Evolutionary conservation across 2,113 vertebrate genomes (phyloP).

Genomic region (Mugil cephalus): DNA sequence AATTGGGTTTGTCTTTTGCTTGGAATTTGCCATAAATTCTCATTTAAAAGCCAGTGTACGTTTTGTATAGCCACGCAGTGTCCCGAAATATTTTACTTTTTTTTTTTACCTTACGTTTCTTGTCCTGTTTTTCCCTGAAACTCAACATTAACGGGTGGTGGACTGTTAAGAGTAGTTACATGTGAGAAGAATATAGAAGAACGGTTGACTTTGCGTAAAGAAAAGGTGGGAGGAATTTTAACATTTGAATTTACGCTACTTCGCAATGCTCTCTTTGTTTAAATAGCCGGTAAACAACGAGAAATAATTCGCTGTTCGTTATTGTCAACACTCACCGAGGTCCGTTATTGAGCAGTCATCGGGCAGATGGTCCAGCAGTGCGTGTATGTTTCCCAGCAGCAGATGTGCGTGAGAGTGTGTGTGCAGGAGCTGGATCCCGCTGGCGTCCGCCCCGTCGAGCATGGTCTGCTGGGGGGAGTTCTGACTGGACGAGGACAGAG

Average conservation of each 20-base stretch:
- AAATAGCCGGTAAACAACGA: neutral
- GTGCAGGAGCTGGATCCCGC: slow-evolving; percentile 84
- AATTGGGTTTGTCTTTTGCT: neutral
- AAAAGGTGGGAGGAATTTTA: too few species aligned
- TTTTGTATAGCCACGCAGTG: neutral
- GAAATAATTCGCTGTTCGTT: neutral
- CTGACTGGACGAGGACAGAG: slow-evolving; percentile 86
- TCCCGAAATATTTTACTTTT: too few species aligned
- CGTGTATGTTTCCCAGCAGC: slow-evolving; percentile 66
- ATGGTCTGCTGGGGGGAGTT: slow-evolving; percentile 88
- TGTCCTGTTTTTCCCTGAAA: too few species aligned
- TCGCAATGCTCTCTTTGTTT: neutral
- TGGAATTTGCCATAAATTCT: neutral
- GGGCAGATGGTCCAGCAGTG: slow-evolving; percentile 75
- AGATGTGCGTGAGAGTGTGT: slow-evolving; percentile 66
- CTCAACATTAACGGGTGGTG: too few species aligned
- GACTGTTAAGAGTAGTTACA: neutral
- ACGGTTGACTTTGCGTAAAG: slow-evolving; percentile 3
- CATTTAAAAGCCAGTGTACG: neutral
- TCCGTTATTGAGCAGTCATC: slow-evolving; percentile 87
- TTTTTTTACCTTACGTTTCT: too few species aligned
- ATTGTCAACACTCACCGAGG: slow-evolving; percentile 83
- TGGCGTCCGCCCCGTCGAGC: slow-evolving; percentile 82
- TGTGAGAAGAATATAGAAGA: neutral
- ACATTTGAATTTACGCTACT: neutral